Conservation (phyloP, 2,113 vertebrate species). For the Pterocles gutturalis region DNA sequence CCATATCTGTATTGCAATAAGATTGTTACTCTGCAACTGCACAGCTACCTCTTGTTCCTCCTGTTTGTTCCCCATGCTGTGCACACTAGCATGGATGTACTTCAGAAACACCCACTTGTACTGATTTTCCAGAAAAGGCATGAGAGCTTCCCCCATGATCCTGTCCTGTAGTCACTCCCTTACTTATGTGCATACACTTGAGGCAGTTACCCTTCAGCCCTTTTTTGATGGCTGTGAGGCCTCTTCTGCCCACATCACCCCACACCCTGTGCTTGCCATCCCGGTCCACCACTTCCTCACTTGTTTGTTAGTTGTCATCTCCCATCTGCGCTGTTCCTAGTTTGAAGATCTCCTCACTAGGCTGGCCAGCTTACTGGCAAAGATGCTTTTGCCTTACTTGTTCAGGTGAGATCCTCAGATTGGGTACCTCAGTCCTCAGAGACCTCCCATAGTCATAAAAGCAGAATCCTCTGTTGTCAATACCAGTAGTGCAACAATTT, state of each 20-base stretch:
- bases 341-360: background rate
- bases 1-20: background rate
- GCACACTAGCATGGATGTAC: too few relatives aligned
- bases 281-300: background rate
- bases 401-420: background rate
- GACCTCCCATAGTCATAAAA: background rate
- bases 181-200: background rate
- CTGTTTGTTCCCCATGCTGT: background rate
- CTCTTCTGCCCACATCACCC: background rate
- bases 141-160: too few relatives aligned
- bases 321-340: background rate
- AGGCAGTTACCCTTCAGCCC: background rate
- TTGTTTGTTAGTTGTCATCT: background rate
- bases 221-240: background rate
- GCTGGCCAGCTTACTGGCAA: background rate
- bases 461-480: background rate
- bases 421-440: background rate
- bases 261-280: background rate
- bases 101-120: background rate
- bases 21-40: background rate
- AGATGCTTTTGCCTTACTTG: background rate
- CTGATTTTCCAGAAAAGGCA: background rate
- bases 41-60: background rate
- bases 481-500: background rate
- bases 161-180: background rate